A percentile compares a stretch with the other conserved stretches of the same genome.
phyloP scores from a whole-genome alignment of 1,140 invertebrate genomes.

The Papilio xuthus region DNA sequence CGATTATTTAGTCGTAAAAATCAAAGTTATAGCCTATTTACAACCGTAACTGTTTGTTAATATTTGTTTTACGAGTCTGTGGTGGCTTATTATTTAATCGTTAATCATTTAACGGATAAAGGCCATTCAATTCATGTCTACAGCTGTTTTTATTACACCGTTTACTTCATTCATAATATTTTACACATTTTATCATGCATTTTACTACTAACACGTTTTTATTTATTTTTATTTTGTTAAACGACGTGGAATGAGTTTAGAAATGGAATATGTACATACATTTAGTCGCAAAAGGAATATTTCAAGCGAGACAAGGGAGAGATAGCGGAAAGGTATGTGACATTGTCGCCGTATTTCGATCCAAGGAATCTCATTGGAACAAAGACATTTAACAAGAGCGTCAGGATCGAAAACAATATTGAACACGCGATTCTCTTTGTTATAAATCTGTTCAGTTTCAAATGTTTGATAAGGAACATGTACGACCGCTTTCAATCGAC shows the following conservation, averaged over 20 bases:
- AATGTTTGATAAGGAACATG: conserved; percentile 46
- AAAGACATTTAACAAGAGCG: conserved; percentile 76
- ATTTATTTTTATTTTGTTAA: not conserved
- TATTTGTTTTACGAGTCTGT: conserved; percentile 79
- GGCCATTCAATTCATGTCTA: conserved; percentile 48
- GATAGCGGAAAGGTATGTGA: conserved; percentile 41
- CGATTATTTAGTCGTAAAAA: conserved; percentile 82
- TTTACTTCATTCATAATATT: conserved; percentile 46
- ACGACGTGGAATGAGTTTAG: not conserved
- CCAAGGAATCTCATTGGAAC: conserved; percentile 66
- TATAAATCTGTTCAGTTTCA: conserved; percentile 64
- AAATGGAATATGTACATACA: not conserved
- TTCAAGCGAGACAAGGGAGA: conserved; percentile 9
- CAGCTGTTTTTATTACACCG: conserved; percentile 53
- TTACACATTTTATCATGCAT: conserved; percentile 11
- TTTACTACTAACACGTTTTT: not conserved
- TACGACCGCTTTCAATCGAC: conserved; percentile 28
- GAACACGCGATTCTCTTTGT: conserved; percentile 66
- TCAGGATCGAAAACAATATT: conserved; percentile 76
- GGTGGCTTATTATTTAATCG: conserved; percentile 79
- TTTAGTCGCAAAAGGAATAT: conserved; percentile 11
- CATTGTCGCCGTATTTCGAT: conserved; percentile 61
- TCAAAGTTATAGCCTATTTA: conserved; percentile 82
- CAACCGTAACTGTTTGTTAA: conserved; percentile 80
- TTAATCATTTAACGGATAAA: conserved; percentile 76